phyloP scores from a whole-genome alignment of 1,140 invertebrate genomes.

The Penaeus japonicus region DNA sequence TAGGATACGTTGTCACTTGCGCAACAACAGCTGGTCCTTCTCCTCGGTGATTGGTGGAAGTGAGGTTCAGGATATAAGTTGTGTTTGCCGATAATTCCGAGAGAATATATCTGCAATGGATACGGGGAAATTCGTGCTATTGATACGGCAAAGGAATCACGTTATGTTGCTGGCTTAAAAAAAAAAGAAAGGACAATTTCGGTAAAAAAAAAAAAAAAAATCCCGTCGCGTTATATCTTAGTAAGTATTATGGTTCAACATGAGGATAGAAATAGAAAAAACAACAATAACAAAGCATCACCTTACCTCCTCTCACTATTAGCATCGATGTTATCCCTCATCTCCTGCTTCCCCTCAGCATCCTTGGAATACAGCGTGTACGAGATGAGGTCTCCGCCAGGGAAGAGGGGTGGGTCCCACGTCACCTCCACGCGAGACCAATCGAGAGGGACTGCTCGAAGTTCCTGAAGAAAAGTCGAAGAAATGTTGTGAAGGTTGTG shows the following conservation, averaged over 20 bases:
- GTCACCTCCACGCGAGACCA: constrained; percentile 83
- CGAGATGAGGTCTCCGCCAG: constrained; percentile 85
- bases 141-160: neutral
- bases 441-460: constrained; percentile 81
- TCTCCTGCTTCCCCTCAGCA: constrained; percentile 72
- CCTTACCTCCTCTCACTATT: constrained; percentile 47
- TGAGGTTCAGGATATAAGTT: constrained; percentile 49
- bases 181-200: no score
- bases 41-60: constrained; percentile 49
- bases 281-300: neutral
- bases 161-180: neutral
- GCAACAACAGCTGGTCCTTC: constrained; percentile 35
- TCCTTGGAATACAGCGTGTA: constrained; percentile 78
- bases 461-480: constrained; percentile 63
- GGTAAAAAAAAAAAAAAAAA: constrained; percentile 3
- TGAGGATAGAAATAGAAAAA: neutral
- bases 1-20: constrained; percentile 54
- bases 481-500: no score
- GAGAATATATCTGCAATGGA: constrained; percentile 46
- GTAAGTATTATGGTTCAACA: no score
- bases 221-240: no score
- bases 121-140: neutral
- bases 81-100: constrained; percentile 44
- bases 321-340: constrained; percentile 64
- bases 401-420: constrained; percentile 86